Base-by-base conservation (phyloP, 2,888 invertebrate species). In the Syritta pipiens region DNA sequence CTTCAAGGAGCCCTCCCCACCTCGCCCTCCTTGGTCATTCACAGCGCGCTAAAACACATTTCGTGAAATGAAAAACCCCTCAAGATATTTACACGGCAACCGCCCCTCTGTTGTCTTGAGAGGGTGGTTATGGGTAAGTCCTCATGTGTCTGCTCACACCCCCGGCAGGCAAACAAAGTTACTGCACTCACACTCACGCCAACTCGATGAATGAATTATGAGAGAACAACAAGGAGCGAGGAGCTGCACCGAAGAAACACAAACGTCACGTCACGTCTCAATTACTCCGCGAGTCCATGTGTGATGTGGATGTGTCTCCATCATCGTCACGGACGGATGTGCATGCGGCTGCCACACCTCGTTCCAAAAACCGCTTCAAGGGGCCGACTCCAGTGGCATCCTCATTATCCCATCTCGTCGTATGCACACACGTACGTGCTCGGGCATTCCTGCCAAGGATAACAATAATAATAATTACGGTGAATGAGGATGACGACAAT, bases 381-480 rank as follows among this genome's bases (percentile, higher is more conserved):
- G 32, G 10, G 10, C n/a, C 6, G 51, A 63, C n/a, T 49, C 35
- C 32, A 37, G 72, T 62, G 57, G 72, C 68, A 76, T 63, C 63
- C 63, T 71, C 57, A 71, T 76, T 69, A 76, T 69, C 42, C 17
- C 37, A 71, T 65, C 44, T 59, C 57, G 69, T 57, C 55, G 42
- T 57, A 46, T 30, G 19, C 22, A 55, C 35, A 60, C 42, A 28
- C 35, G 59, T 84, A 84, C 85, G 85, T 85, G 85, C 85, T 83
- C 83, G 83, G 71, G 85, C 85, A 85, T 83, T 82, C 76, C 79
- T 82, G 83, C 81, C 84, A 82, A 84, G 85, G 85, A 85, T 85
- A 86, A 85, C 85, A 85, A 85, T 85, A 76, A 76, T 76, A 76
- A 71, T 76, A 76, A 76, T 76, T 76, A 63, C 59, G 22, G 10